phyloP scores from a whole-genome alignment of 1,140 invertebrate genomes.

The Lucilia sericata region DNA sequence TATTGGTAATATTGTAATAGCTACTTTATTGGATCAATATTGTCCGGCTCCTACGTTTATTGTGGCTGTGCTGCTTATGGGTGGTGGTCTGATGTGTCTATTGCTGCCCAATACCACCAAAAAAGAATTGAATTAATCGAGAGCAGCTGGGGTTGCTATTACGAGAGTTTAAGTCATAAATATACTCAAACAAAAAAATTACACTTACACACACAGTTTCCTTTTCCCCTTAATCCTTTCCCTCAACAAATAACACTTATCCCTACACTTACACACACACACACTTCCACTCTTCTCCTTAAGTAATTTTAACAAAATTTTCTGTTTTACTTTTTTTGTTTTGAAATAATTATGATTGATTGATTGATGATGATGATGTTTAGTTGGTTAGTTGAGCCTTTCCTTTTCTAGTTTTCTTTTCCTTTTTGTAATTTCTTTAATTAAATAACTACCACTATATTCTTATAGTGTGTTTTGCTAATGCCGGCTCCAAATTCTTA shows the following conservation, averaged over 20 bases:
- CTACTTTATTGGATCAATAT: slow-evolving; percentile 82
- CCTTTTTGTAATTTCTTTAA: not conserved
- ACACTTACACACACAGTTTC: slow-evolving; percentile 1
- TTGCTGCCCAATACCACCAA: slow-evolving; percentile 88
- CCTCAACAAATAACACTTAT: not conserved
- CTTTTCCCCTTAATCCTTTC: not conserved
- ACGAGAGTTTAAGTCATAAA: not conserved
- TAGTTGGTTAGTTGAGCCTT: not conserved
- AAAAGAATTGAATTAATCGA: slow-evolving; percentile 77
- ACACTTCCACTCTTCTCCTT: not conserved
- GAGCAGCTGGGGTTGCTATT: not conserved
- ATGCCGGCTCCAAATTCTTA: slow-evolving; percentile 37
- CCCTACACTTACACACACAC: slow-evolving; percentile 30
- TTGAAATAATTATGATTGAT: no score
- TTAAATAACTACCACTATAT: no score
- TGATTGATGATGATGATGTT: no score
- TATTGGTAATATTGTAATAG: slow-evolving; percentile 88
- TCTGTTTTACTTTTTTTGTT: no score
- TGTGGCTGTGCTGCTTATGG: slow-evolving; percentile 82
- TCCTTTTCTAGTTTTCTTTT: not conserved
- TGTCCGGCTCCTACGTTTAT: slow-evolving; percentile 89
- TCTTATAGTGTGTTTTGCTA: not conserved
- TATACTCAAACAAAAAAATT: not conserved
- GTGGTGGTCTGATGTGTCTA: slow-evolving; percentile 85
- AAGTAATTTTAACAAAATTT: no score